These are phyloP conservation scores for Scaptomyza caliginosa DNA, from an alignment of 2,888 invertebrate genomes.

Conservation along the genomic window DNA sequence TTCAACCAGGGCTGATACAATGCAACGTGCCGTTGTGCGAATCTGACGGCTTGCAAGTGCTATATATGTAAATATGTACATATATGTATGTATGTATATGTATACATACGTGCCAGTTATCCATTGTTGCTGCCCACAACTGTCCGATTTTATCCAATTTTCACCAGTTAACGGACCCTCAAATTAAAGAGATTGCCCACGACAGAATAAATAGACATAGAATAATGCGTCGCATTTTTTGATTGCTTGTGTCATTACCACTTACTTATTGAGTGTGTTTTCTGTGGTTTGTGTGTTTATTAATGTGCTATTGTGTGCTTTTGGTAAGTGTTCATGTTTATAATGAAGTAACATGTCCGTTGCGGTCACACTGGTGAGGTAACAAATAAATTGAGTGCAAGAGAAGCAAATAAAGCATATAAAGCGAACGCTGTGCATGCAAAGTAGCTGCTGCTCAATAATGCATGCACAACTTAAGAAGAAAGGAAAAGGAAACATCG, in stretches of 20 bases:
- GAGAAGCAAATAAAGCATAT: conserved; percentile 38
- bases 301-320: conserved; percentile 20
- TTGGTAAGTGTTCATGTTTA: conserved; percentile 24
- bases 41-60: background rate
- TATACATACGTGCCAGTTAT: conserved; percentile 21
- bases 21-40: conserved; percentile 29
- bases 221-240: conserved; percentile 16
- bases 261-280: conserved; percentile 20
- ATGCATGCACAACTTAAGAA: conserved; percentile 8
- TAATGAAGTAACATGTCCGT: conserved; percentile 65
- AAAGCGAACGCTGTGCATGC: conserved; percentile 60
- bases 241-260: conserved; percentile 5
- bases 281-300: conserved; percentile 33
- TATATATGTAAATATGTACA: background rate
- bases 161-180: conserved; percentile 30
- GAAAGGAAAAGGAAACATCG: conserved; percentile 37
- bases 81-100: background rate
- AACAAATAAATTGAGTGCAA: conserved; percentile 43
- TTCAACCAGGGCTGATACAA: conserved; percentile 18
- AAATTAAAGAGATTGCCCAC: conserved; percentile 36
- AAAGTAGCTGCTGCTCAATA: conserved; percentile 50
- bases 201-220: conserved; percentile 13
- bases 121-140: background rate
- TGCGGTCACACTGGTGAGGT: conserved; percentile 61
- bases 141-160: conserved; percentile 46